Evolutionary conservation across 2,888 invertebrate genomes (phyloP), one percentile per base, ranked within the genome.

Genomic region (Xestia sexstrigata): DNA sequence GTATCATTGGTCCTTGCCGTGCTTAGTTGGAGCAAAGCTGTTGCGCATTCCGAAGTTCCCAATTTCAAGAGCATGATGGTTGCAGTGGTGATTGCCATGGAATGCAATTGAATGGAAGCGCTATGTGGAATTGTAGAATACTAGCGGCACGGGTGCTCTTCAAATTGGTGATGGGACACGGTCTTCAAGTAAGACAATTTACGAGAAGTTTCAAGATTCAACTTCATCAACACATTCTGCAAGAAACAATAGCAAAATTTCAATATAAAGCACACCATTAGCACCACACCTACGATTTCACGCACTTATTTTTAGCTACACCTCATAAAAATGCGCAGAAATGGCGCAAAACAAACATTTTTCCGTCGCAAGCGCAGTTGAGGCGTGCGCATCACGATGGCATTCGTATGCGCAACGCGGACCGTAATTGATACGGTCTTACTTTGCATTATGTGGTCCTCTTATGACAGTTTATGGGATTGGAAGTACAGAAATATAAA

Each of bases 361-460:
- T 70, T 52, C 47, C 47, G 62, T 60, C 47, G 74, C 47, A n/a
- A 77, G 82, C 65, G 68, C 71, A 52, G 58, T 77, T 47, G 45
- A 65, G 65, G 75, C 67, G 83, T 79, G 76, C 86, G 55, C 72
- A 78, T 80, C 87, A 81, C 80, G 80, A 76, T 45, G 68, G 70
- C 86, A 88, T 91, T 89, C 65, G 77, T 85, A 91, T 89, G 88
- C 91, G 63, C 60, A 68, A 74, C 83, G 75, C 83, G 74, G 67
- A 52, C 66, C 74, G 86, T 82, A 88, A 90, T 88, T 91, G 89
- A 88, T 85, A 81, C 78, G 73, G 83, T 73, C 79, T 70, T 70
- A 78, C 55, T 77, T 75, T 70, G 74, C 78, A 82, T 79, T 87
- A 76, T 81, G 73, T 74, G 76, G 60, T 80, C 47, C 65, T 75